These are phyloP conservation scores for Matsumyia berberina DNA, from an alignment of 2,888 invertebrate species.

Conservation along the genomic window DNA sequence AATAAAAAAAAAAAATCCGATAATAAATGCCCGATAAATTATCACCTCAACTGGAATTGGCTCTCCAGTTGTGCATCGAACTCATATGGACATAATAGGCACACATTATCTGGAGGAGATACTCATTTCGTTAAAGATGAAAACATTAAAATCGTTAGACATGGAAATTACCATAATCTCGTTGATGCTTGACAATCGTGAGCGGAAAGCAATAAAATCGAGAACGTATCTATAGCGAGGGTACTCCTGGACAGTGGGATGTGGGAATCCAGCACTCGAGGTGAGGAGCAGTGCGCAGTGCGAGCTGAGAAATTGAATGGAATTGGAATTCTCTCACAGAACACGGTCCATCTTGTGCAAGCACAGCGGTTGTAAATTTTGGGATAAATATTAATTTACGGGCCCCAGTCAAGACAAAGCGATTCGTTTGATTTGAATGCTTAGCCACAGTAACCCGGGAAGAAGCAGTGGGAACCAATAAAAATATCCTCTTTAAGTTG, in stretches of 20 bases:
- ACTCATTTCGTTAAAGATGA: constrained; percentile 58
- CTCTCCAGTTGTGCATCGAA: constrained; percentile 28
- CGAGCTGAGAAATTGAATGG: constrained; percentile 42
- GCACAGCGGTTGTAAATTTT: constrained; percentile 78
- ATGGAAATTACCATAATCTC: constrained; percentile 73
- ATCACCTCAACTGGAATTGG: constrained; percentile 71
- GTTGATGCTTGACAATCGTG: constrained; percentile 62
- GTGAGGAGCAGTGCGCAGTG: constrained; percentile 15
- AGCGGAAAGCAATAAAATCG: constrained; percentile 69
- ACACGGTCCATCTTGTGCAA: constrained; percentile 24
- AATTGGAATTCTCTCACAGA: constrained; percentile 60
- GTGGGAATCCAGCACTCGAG: constrained; percentile 12
- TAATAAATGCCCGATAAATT: constrained; percentile 69
- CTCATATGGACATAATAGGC: constrained; percentile 26
- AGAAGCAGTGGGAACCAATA: constrained; percentile 57
- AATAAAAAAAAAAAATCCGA: constrained; percentile 40
- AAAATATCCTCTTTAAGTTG: constrained; percentile 62
- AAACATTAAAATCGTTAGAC: constrained; percentile 69
- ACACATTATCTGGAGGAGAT: constrained; percentile 29
- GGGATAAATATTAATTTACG: constrained; percentile 82
- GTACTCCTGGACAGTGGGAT: constrained; percentile 17
- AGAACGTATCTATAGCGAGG: constrained; percentile 48
- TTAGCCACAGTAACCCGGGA: constrained; percentile 39
- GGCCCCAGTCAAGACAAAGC: constrained; percentile 71
- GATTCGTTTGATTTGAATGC: constrained; percentile 72